Percentiles rank a stretch among this genome's conserved stretches.
These are phyloP conservation scores for Gymnarchus niloticus DNA, from an alignment of 2,113 vertebrate genomes.

Conservation along the genomic window DNA sequence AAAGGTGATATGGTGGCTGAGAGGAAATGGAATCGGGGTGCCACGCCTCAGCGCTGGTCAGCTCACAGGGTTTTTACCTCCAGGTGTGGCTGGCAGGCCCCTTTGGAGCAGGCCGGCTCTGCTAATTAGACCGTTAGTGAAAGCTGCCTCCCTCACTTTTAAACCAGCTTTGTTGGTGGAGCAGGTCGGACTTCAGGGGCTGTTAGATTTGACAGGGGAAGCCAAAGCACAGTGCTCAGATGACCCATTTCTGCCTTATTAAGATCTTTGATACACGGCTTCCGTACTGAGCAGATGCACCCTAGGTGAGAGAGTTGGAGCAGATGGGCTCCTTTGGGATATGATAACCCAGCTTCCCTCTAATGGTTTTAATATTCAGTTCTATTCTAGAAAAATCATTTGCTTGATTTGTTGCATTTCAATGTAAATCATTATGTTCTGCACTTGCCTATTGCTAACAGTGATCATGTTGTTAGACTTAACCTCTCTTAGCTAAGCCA, in stretches of 20 bases:
- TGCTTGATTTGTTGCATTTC: too few species aligned
- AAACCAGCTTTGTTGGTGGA: not conserved
- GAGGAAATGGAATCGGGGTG: not conserved
- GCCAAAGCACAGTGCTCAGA: constrained; percentile 15
- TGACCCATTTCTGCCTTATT: not conserved
- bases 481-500: not conserved
- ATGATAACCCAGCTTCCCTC: not conserved
- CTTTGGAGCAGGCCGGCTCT: not conserved
- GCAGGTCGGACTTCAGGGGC: constrained; percentile 1
- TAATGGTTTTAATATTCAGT: not conserved
- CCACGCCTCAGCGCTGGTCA: not conserved
- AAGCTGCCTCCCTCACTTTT: not conserved
- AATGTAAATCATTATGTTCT: too few species aligned
- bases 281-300: not conserved
- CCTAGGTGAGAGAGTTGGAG: not conserved
- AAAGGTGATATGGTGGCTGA: not conserved
- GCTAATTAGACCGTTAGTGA: constrained; percentile 8
- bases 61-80: not conserved
- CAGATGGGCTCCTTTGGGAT: not conserved
- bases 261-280: not conserved
- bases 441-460: not conserved
- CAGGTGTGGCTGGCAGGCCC: not conserved
- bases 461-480: not conserved
- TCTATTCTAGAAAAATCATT: not conserved
- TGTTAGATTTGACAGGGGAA: constrained; percentile 2